These are phyloP conservation scores for Prochilodus magdalenae DNA, from an alignment of 2,113 vertebrate genomes.

Conservation along the genomic window DNA sequence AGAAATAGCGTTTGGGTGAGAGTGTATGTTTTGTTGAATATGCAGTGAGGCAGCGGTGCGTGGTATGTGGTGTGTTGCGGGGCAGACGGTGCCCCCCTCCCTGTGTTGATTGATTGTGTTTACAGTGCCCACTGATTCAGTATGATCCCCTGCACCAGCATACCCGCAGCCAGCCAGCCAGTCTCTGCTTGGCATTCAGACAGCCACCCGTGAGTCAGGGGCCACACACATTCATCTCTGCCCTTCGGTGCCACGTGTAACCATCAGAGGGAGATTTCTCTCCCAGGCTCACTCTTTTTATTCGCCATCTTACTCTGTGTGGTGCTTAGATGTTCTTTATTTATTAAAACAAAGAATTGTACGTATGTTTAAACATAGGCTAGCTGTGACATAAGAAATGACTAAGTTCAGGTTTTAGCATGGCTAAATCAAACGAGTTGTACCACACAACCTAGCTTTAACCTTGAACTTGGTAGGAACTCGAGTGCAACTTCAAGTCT, in stretches of 20 bases:
- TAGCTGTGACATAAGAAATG: too few relatives aligned
- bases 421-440: too few relatives aligned
- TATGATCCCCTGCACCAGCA: conserved; percentile 52
- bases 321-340: too few relatives aligned
- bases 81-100: not conserved
- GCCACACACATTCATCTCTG: conserved; percentile 57
- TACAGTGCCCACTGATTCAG: conserved; percentile 53
- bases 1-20: not conserved
- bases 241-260: conserved; percentile 41
- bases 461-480: too few relatives aligned
- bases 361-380: too few relatives aligned
- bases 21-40: conserved; percentile 44
- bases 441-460: too few relatives aligned
- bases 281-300: conserved; percentile 12
- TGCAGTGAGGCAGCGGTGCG: conserved; percentile 47
- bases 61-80: conserved; percentile 42
- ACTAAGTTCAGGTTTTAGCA: too few relatives aligned
- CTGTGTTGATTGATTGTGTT: conserved; percentile 59
- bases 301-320: not conserved
- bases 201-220: conserved; percentile 48
- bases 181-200: conserved; percentile 50
- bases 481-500: too few relatives aligned
- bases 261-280: conserved; percentile 28
- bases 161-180: conserved; percentile 38
- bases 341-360: too few relatives aligned